Evolutionary conservation across 1,140 invertebrate genomes (phyloP), one percentile per base, ranked within the genome.

Genomic region (Lordiphosa collinella): DNA sequence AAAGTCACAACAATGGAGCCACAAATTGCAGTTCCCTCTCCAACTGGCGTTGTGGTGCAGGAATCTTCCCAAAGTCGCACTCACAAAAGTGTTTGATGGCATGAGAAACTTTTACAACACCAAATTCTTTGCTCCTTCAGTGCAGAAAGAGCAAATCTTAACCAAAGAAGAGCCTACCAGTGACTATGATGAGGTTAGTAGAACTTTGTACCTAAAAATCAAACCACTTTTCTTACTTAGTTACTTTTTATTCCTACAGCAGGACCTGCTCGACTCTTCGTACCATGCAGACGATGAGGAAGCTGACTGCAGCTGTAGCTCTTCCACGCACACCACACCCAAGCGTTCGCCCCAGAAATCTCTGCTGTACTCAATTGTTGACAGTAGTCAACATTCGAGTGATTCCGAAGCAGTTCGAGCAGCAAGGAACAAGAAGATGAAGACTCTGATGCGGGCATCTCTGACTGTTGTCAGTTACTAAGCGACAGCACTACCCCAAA

Each of bases 101-200:
- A 87, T 87, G 85, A 87, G 80, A 57, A 84, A 80, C 47, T 87
- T 60, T 37, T 87, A 71, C 71, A 79, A 6, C 66, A 75, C n/a
- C 50, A 87, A 87, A 78, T 65, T 87, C 10, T 87, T 87, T 13
- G 72, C 78, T 4, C 79, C 73, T 36, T 60, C 64, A 60, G 59
- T 57, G 61, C 76, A 80, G 5, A 62, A 68, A 12, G 55, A 61
- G 11, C 56, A 64, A 29, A 4, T 60, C 16, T 22, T 62, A 8
- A 49, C 13, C 32, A 59, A 68, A 10, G 74, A 79, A 14, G 84
- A 82, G 29, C 54, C 62, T 8, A 87, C 84, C 6, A 87, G 85
- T 50, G 84, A 87, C 36, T 87, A 87, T 50, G 84, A 87, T 85
- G 84, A 87, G 78, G 84, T 87, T 34, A 62, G 74, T 84, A 57